These are phyloP conservation scores for Akabosia matsudoensis DNA, from an alignment of 1,140 invertebrate species.

Conservation along the genomic window DNA sequence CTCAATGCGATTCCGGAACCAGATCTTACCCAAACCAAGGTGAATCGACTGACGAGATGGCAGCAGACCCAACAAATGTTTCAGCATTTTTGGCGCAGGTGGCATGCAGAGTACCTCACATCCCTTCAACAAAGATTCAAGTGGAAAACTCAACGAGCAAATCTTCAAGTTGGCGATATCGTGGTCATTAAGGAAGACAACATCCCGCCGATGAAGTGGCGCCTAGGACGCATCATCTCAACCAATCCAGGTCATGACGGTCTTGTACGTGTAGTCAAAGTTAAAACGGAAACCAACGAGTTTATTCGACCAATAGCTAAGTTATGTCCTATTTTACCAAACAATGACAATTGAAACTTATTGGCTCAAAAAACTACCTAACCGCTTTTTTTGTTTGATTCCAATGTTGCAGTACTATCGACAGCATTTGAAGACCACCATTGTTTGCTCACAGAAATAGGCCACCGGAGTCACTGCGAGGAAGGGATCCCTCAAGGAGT, in stretches of 20 bases:
- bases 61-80: not conserved
- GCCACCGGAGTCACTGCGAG: not conserved
- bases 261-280: slow-evolving; percentile 40
- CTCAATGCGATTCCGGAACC: not conserved
- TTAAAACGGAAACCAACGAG: not conserved
- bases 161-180: not conserved
- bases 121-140: slow-evolving; percentile 8
- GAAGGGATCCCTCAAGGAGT: not conserved
- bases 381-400: not conserved
- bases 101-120: not conserved
- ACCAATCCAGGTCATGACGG: slow-evolving; percentile 48
- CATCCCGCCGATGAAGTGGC: slow-evolving; percentile 47
- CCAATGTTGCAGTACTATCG: not conserved
- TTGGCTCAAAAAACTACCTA: too few species aligned
- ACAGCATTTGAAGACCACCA: not conserved
- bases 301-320: slow-evolving; percentile 11
- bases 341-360: not conserved
- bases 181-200: not conserved
- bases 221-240: slow-evolving; percentile 48
- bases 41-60: slow-evolving; percentile 1
- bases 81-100: slow-evolving; percentile 13
- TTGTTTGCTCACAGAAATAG: not conserved
- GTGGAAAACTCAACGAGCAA: not conserved
- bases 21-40: not conserved
- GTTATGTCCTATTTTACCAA: slow-evolving; percentile 4